These are phyloP conservation scores for Lucifuga dentata DNA, from an alignment of 2,113 vertebrate genomes.

Conservation along the genomic window DNA sequence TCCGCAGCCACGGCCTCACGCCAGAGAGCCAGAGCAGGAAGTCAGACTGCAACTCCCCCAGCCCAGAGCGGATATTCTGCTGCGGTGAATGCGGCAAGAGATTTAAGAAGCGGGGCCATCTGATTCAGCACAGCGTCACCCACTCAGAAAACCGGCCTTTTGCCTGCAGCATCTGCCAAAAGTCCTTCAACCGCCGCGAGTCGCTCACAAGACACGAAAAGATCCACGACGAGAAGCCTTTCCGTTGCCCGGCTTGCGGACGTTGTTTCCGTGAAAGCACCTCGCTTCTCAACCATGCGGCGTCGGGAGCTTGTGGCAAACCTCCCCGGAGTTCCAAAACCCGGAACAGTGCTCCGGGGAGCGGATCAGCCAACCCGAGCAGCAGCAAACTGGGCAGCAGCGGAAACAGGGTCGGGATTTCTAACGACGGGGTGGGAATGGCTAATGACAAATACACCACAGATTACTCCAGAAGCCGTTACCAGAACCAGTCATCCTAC, in stretches of 20 bases:
- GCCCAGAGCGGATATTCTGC: slow-evolving; percentile 83
- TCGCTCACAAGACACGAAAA: slow-evolving; percentile 92
- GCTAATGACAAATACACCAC: slow-evolving; percentile 75
- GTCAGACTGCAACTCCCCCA: slow-evolving; percentile 77
- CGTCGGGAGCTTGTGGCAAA: slow-evolving; percentile 86
- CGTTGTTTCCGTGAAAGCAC: slow-evolving; percentile 91
- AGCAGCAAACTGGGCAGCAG: slow-evolving; percentile 69
- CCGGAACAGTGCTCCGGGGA: neutral
- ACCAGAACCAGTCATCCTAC: slow-evolving; percentile 75
- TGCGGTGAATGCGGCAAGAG: slow-evolving; percentile 92
- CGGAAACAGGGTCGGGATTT: slow-evolving; percentile 41
- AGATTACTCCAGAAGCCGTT: slow-evolving; percentile 80
- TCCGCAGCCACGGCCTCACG: slow-evolving; percentile 82
- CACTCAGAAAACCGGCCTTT: slow-evolving; percentile 93
- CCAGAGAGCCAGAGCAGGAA: slow-evolving; percentile 74
- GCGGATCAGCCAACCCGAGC: slow-evolving; percentile 33
- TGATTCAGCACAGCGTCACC: slow-evolving; percentile 94
- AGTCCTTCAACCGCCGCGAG: slow-evolving; percentile 92
- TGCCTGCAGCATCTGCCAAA: slow-evolving; percentile 87
- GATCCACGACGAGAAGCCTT: slow-evolving; percentile 90
- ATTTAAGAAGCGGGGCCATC: slow-evolving; percentile 93
- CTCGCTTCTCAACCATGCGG: slow-evolving; percentile 91
- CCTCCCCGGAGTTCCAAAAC: slow-evolving; percentile 73
- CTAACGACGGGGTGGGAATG: slow-evolving; percentile 44
- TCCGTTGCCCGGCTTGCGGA: slow-evolving; percentile 90